Conservation (phyloP, 2,797 vertebrate genomes). For the Scolopax rusticola region DNA sequence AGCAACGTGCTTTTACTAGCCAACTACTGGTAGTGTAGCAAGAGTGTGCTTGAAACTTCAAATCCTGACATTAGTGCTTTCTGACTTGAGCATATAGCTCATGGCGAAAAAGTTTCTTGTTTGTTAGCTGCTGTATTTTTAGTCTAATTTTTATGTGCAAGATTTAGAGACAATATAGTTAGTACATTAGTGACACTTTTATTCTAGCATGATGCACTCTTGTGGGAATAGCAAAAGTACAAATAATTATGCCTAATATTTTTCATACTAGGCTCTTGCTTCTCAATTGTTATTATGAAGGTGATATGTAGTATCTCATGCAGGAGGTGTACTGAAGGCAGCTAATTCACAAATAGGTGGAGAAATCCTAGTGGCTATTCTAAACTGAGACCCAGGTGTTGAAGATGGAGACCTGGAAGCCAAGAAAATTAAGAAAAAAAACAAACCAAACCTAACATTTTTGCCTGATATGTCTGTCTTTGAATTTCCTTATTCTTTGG, state of each 20-base stretch:
- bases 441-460: not conserved
- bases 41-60: not conserved
- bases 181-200: not conserved
- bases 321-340: not conserved
- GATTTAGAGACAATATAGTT: not conserved
- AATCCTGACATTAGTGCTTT: not conserved
- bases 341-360: not conserved
- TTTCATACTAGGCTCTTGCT: not conserved
- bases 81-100: not conserved
- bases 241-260: not conserved
- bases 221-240: not conserved
- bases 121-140: not conserved
- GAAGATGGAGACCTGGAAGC: not conserved
- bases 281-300: not conserved
- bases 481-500: not conserved
- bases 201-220: not conserved
- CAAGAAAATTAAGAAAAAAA: not conserved
- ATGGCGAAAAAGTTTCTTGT: fast-evolving
- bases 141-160: not conserved
- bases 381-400: not conserved
- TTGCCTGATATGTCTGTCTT: not conserved
- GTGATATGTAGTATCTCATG: not conserved
- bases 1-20: not conserved
- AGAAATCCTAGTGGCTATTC: not conserved
- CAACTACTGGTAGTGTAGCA: not conserved